Conservation (phyloP, 2,888 invertebrate species). For the Carcina quercana region DNA sequence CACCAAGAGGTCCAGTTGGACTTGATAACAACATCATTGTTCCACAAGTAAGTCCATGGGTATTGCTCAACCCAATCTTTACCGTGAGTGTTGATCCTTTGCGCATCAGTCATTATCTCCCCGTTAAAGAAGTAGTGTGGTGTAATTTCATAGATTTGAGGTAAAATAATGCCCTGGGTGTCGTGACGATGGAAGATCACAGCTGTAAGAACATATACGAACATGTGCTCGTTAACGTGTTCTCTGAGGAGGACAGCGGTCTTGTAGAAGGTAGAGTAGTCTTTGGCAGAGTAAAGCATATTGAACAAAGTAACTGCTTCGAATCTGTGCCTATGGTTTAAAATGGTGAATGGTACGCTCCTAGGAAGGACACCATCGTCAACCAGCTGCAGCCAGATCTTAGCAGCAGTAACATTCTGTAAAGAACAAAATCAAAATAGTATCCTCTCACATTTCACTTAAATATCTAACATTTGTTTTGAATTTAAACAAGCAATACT, state of each 20-base stretch:
- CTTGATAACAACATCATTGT: slow-evolving; percentile 70
- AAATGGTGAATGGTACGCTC: slow-evolving; percentile 74
- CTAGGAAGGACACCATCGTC: slow-evolving; percentile 71
- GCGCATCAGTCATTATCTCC: slow-evolving; percentile 79
- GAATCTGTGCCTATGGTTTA: slow-evolving; percentile 71
- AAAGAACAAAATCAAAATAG: slow-evolving; percentile 18
- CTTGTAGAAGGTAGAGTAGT: slow-evolving; percentile 80
- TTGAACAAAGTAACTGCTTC: slow-evolving; percentile 79
- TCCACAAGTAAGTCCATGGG: slow-evolving; percentile 44
- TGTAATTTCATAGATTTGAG: slow-evolving; percentile 82
- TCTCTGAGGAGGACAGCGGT: slow-evolving; percentile 81
- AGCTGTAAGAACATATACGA: slow-evolving; percentile 76
- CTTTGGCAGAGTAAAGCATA: slow-evolving; percentile 80
- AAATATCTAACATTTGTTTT: neutral
- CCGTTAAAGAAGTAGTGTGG: slow-evolving; percentile 82
- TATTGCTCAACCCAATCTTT: slow-evolving; percentile 37
- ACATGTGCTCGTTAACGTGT: slow-evolving; percentile 80
- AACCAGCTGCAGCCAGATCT: slow-evolving; percentile 70
- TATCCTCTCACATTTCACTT: neutral
- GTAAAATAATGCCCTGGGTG: slow-evolving; percentile 77
- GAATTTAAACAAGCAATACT: neutral
- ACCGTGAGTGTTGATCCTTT: slow-evolving; percentile 70
- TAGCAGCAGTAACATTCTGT: slow-evolving; percentile 70
- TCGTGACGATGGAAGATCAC: slow-evolving; percentile 78
- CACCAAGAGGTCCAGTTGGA: slow-evolving; percentile 78